These are phyloP conservation scores for Polylopha cassiicola DNA, from an alignment of 2,888 invertebrate species.

Conservation along the genomic window DNA sequence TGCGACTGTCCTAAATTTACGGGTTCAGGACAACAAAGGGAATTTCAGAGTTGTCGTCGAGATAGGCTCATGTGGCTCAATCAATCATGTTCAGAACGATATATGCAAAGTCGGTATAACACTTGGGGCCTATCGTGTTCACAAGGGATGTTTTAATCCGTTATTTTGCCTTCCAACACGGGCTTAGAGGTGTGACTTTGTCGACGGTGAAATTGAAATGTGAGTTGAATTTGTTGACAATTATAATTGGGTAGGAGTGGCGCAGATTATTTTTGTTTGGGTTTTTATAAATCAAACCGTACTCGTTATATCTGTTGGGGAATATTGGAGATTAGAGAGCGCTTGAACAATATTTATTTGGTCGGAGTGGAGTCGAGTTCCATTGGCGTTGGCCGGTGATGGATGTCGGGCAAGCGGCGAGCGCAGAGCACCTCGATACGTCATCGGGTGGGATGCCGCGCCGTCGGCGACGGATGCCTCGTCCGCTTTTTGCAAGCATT, in stretches of 20 bases:
- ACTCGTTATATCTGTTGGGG: too few relatives aligned
- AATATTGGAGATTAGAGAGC: too few relatives aligned
- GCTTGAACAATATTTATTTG: conserved; percentile 14
- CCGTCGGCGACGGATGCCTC: conserved; percentile 21
- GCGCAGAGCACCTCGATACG: conserved; percentile 32
- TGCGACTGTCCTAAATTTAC: conserved; percentile 46
- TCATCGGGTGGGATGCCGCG: conserved; percentile 34
- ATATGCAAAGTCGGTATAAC: too few relatives aligned
- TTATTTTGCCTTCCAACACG: too few relatives aligned
- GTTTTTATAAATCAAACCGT: too few relatives aligned
- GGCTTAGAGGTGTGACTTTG: too few relatives aligned
- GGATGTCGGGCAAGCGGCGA: conserved; percentile 36
- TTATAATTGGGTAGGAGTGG: too few relatives aligned
- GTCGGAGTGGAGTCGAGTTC: conserved; percentile 5
- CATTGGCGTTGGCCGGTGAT: conserved; percentile 33
- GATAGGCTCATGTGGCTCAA: conserved; percentile 23
- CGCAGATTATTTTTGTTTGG: too few relatives aligned
- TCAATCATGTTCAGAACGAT: conserved; percentile 13
- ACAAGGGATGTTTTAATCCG: too few relatives aligned
- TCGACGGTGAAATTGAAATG: too few relatives aligned
- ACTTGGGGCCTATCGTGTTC: too few relatives aligned
- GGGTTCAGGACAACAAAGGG: conserved; percentile 43
- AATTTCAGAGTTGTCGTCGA: conserved; percentile 32
- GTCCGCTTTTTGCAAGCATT: conserved; percentile 28
- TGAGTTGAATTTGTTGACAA: too few relatives aligned